Evolutionary conservation across 2,113 vertebrate genomes (phyloP).

Genomic region (Xiphorhynchus elegans): DNA sequence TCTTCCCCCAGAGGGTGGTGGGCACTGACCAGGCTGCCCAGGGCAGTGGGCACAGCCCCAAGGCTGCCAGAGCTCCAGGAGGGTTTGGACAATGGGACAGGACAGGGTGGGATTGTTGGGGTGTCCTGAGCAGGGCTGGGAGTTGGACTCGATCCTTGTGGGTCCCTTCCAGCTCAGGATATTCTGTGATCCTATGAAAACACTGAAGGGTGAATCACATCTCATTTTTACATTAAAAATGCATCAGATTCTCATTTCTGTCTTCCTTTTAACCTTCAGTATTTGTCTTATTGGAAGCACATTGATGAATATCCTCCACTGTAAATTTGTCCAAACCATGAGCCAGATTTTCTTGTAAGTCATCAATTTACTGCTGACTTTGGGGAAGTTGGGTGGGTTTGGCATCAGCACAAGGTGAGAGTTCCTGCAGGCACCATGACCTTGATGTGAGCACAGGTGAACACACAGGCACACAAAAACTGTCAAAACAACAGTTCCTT

Average conservation of each 20-base stretch:
- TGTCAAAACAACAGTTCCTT: neutral
- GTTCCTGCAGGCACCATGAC: neutral
- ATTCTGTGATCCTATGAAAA: neutral
- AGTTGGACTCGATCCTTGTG: rapidly evolving
- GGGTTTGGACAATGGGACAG: too few species aligned
- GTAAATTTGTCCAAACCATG: neutral
- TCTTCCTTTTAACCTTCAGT: neutral
- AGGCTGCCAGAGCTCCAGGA: too few species aligned
- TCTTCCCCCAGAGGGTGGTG: too few species aligned
- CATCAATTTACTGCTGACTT: neutral
- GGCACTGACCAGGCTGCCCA: too few species aligned
- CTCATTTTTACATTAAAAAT: neutral
- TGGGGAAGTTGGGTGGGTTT: rapidly evolving
- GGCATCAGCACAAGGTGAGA: neutral
- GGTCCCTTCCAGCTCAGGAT: neutral
- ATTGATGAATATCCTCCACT: neutral
- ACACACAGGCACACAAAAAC: rapidly evolving
- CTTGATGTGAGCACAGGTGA: neutral
- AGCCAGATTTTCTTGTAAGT: neutral
- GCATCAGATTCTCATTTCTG: neutral
- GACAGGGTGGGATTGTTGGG: neutral
- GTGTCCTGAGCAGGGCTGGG: neutral
- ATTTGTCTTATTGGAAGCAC: neutral
- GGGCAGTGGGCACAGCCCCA: too few species aligned
- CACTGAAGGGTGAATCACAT: neutral